phyloP scores from a whole-genome alignment of 2,797 vertebrate species.

The Crax fasciolata region DNA sequence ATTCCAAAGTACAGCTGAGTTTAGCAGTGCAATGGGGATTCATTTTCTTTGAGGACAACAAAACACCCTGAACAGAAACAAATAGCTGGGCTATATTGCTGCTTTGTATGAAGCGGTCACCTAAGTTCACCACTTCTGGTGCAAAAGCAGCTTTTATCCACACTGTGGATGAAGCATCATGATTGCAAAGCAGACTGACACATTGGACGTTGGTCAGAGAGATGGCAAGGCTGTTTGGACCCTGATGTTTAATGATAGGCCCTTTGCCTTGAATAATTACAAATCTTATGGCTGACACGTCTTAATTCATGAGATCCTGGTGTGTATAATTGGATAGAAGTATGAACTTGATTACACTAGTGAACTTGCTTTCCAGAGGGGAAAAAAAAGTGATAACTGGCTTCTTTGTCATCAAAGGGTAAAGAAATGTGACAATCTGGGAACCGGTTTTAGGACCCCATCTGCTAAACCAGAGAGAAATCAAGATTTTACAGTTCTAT shows the following conservation, averaged over 20 bases:
- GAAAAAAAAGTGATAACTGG: slow-evolving; percentile 76
- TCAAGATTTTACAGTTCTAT: slow-evolving; percentile 92
- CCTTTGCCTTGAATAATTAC: slow-evolving; percentile 62
- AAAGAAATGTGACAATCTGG: slow-evolving; percentile 88
- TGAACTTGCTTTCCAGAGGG: slow-evolving; percentile 78
- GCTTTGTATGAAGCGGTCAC: neutral
- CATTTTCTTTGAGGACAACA: slow-evolving; percentile 25
- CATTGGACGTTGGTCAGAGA: slow-evolving; percentile 20
- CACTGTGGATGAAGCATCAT: neutral
- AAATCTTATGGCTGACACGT: slow-evolving; percentile 47
- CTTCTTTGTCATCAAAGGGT: slow-evolving; percentile 86
- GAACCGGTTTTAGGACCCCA: slow-evolving; percentile 88
- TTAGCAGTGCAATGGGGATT: neutral
- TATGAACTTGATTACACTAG: slow-evolving; percentile 80
- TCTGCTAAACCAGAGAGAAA: slow-evolving; percentile 90
- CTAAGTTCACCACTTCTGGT: neutral
- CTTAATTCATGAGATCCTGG: slow-evolving; percentile 70
- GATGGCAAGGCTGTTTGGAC: neutral
- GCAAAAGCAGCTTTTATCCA: neutral
- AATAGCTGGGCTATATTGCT: neutral
- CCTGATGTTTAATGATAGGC: neutral
- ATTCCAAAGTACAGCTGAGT: neutral
- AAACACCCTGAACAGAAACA: slow-evolving; percentile 22
- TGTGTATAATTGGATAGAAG: slow-evolving; percentile 73
- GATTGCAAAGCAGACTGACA: neutral